A percentile compares a stretch with the other conserved stretches of the same genome.
Evolutionary conservation across 2,888 invertebrate species (phyloP).

Genomic region (Netelia virgata): DNA sequence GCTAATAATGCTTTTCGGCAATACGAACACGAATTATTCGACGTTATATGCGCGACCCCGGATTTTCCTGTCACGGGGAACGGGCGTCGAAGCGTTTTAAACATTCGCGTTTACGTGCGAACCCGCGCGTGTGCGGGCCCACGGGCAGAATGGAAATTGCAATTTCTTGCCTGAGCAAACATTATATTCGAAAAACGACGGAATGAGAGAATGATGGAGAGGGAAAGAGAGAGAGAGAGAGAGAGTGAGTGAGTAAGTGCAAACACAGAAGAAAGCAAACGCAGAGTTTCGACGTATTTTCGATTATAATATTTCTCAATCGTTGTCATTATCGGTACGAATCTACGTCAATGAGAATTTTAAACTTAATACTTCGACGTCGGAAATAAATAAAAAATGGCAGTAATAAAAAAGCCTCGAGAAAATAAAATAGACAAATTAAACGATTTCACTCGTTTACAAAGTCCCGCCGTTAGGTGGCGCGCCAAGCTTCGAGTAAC

Average conservation of each 20-base stretch:
- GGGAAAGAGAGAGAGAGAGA: no score
- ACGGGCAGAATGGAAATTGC: constrained; percentile 74
- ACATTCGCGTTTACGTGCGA: constrained; percentile 73
- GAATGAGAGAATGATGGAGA: neutral
- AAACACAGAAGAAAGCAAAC: neutral
- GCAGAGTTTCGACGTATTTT: neutral
- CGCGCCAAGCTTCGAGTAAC: no score
- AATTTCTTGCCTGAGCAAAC: constrained; percentile 67
- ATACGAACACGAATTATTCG: constrained; percentile 59
- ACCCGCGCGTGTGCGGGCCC: constrained; percentile 62
- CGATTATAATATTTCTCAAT: constrained; percentile 22
- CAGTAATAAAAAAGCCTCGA: no score
- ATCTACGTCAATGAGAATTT: neutral
- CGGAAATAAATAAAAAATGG: no score
- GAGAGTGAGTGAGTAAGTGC: neutral
- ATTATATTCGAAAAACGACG: constrained; percentile 11
- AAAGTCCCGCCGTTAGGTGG: no score
- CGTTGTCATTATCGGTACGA: constrained; percentile 18
- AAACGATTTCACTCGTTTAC: no score
- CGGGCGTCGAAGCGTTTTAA: constrained; percentile 72
- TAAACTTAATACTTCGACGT: neutral
- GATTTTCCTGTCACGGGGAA: constrained; percentile 70
- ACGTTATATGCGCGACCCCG: constrained; percentile 71
- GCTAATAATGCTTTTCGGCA: constrained; percentile 1
- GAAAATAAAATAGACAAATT: no score